Evolutionary conservation across 2,113 vertebrate genomes (phyloP).

Genomic region (Perca flavescens): DNA sequence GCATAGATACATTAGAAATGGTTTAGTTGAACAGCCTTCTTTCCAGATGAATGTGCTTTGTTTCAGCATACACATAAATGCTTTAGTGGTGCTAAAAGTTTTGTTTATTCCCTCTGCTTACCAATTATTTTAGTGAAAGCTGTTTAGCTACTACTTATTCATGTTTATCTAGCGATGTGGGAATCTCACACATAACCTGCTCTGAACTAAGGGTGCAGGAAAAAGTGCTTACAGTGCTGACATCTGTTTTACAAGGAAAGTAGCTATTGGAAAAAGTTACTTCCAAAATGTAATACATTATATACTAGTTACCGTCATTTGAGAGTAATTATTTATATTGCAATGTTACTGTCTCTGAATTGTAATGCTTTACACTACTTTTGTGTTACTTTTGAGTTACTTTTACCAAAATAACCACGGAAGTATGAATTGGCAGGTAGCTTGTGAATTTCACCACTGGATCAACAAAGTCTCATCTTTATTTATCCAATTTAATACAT

Average conservation of each 20-base stretch:
- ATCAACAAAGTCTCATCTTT: no score
- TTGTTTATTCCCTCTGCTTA: accelerated
- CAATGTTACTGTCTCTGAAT: no score
- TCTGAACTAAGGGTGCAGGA: neutral
- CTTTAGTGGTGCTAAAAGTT: neutral
- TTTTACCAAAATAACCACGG: no score
- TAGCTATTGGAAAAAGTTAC: constrained; percentile 3
- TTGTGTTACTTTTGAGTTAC: no score
- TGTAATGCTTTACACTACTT: no score
- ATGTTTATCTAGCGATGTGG: constrained; percentile 12
- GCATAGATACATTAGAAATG: neutral
- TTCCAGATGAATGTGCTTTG: constrained; percentile 13
- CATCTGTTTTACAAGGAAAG: constrained; percentile 7
- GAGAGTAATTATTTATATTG: no score
- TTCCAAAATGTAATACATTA: no score
- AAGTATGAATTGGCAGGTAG: no score
- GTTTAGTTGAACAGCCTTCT: neutral
- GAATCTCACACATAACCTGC: constrained; percentile 1
- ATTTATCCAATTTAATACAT: no score
- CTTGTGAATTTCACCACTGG: no score
- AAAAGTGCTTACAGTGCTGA: constrained; percentile 17
- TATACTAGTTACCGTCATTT: no score
- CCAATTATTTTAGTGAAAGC: neutral
- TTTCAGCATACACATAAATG: neutral
- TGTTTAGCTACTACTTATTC: neutral